These are phyloP conservation scores for Strigamia maritima DNA, from an alignment of 2,888 invertebrate genomes.

Conservation along the genomic window DNA sequence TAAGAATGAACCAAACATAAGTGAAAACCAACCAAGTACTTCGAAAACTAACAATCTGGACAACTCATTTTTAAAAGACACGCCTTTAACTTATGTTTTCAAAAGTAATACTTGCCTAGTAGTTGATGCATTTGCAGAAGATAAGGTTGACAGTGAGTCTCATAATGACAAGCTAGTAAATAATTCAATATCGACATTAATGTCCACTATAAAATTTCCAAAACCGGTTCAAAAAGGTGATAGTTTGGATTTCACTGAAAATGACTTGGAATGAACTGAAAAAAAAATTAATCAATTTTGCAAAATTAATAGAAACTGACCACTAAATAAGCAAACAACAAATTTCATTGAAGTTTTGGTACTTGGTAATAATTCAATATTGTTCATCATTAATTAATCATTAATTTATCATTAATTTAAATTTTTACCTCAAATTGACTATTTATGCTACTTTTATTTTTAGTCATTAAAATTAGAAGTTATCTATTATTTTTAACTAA, in stretches of 20 bases:
- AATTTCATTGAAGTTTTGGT: too few species aligned
- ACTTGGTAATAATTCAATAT: too few species aligned
- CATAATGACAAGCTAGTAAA: not conserved
- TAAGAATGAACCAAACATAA: not conserved
- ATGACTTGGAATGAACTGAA: not conserved
- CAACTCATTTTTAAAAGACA: not conserved
- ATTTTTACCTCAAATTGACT: not conserved
- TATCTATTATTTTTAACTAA: not conserved
- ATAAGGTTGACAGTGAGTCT: not conserved
- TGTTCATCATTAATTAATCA: too few species aligned
- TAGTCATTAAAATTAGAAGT: not conserved
- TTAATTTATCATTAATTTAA: too few species aligned
- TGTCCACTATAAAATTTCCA: not conserved
- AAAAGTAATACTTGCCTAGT: not conserved
- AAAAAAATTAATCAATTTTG: not conserved
- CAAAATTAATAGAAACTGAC: too few species aligned
- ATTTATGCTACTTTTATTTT: not conserved
- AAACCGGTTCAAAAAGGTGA: not conserved
- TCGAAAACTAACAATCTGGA: not conserved
- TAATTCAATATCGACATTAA: not conserved
- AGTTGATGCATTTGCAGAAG: not conserved
- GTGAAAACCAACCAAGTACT: not conserved
- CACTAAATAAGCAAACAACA: too few species aligned
- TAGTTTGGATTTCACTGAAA: not conserved
- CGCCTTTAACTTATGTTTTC: not conserved